A percentile compares a stretch with the other conserved stretches of the same genome.
These are phyloP conservation scores for Leptarthrus brevirostris DNA, from an alignment of 2,888 invertebrate genomes.

Conservation along the genomic window DNA sequence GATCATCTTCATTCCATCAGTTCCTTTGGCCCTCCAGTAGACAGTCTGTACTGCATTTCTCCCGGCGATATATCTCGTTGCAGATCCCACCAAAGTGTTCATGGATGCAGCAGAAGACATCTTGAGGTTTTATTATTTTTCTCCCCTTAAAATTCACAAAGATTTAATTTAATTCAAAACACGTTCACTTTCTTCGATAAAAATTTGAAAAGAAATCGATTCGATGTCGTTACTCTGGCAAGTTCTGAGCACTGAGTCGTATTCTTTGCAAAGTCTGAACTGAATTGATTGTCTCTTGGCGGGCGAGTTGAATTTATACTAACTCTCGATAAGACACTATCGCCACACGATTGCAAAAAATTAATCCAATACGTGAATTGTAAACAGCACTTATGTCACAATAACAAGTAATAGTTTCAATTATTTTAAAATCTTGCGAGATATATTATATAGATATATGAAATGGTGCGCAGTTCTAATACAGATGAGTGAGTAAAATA, in stretches of 20 bases:
- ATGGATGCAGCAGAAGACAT: slow-evolving; percentile 28
- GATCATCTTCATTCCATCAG: slow-evolving; percentile 57
- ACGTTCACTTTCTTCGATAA: slow-evolving; percentile 6
- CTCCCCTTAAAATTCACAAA: background rate
- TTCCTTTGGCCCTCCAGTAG: slow-evolving; percentile 75
- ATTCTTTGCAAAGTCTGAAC: background rate
- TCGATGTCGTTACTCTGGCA: background rate
- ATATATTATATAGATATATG: too few relatives aligned
- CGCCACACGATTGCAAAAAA: slow-evolving; percentile 25
- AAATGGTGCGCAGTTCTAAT: too few relatives aligned
- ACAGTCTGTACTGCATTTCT: slow-evolving; percentile 81
- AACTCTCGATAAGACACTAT: background rate
- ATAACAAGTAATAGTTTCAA: too few relatives aligned
- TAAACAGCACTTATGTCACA: slow-evolving; percentile 40
- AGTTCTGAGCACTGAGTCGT: background rate
- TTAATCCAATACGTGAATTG: background rate
- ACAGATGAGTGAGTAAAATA: too few relatives aligned
- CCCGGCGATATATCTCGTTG: slow-evolving; percentile 79
- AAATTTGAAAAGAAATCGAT: background rate
- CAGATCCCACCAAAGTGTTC: slow-evolving; percentile 72
- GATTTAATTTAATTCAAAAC: too few relatives aligned
- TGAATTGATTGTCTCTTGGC: slow-evolving; percentile 1
- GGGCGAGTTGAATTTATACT: slow-evolving; percentile 4
- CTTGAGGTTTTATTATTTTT: background rate
- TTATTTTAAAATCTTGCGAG: too few relatives aligned